A percentile compares a stretch with the other conserved stretches of the same genome.
phyloP scores from a whole-genome alignment of 2,113 vertebrate species.

The Aspidoscelis tigris region DNA sequence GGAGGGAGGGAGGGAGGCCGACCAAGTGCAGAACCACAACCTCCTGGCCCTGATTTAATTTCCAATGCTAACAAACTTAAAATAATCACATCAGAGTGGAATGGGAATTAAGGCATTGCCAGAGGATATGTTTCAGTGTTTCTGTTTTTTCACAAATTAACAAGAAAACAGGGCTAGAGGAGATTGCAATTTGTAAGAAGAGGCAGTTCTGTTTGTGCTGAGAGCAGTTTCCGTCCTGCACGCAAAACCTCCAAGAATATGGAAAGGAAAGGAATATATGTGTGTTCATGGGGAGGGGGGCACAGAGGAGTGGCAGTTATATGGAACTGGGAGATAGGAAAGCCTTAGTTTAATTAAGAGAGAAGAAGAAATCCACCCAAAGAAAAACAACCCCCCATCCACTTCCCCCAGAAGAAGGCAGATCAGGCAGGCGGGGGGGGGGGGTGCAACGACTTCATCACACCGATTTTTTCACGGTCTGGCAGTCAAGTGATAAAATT shows the following conservation, averaged over 20 bases:
- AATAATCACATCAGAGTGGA: slow-evolving; percentile 6
- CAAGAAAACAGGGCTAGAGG: slow-evolving; percentile 19
- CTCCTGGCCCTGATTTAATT: not conserved
- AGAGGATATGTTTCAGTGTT: slow-evolving; percentile 19
- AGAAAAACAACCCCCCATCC: slow-evolving; percentile 45
- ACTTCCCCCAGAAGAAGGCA: slow-evolving; percentile 59
- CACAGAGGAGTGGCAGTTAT: slow-evolving; percentile 26
- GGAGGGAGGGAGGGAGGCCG: not conserved
- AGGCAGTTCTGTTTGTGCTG: slow-evolving; percentile 40
- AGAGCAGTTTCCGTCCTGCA: slow-evolving; percentile 51
- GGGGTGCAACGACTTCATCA: slow-evolving; percentile 67
- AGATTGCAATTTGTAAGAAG: slow-evolving; percentile 15
- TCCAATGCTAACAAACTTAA: slow-evolving; percentile 3
- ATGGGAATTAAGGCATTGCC: not conserved
- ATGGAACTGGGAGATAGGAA: slow-evolving; percentile 25
- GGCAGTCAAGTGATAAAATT: slow-evolving; percentile 78
- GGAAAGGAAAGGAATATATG: slow-evolving; percentile 26
- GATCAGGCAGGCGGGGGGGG: not conserved
- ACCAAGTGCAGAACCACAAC: not conserved
- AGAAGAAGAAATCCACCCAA: slow-evolving; percentile 22
- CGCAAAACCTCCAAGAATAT: slow-evolving; percentile 52
- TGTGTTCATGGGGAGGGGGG: slow-evolving; percentile 19
- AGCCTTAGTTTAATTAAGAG: slow-evolving; percentile 58
- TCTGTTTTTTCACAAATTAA: slow-evolving; percentile 47
- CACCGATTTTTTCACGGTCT: slow-evolving; percentile 78